phyloP scores from a whole-genome alignment of 1,140 invertebrate species.

The Drosophila melanica region DNA sequence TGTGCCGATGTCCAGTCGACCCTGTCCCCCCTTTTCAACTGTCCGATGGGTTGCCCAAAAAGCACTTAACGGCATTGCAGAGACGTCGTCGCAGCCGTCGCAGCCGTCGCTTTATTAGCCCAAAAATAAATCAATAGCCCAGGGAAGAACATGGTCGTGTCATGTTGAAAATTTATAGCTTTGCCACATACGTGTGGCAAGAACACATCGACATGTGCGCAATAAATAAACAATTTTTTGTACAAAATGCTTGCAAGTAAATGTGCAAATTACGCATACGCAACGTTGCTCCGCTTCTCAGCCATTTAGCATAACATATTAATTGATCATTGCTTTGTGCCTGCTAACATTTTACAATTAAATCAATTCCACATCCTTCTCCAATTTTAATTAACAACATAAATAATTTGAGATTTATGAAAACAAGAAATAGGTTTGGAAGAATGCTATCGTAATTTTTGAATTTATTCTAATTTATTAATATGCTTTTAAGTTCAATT shows the following conservation, averaged over 20 bases:
- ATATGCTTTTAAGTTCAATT: too few relatives aligned
- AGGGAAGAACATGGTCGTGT: constrained; percentile 42
- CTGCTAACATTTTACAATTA: too few relatives aligned
- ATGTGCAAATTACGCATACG: constrained; percentile 28
- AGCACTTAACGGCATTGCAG: constrained; percentile 45
- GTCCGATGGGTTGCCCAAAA: constrained; percentile 8
- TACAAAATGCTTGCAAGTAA: constrained; percentile 7
- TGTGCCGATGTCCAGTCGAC: neutral
- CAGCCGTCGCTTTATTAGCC: constrained; percentile 37
- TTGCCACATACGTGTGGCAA: constrained; percentile 38
- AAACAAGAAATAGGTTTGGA: too few relatives aligned
- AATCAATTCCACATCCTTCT: too few relatives aligned
- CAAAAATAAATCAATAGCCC: constrained; percentile 58
- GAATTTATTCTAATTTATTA: too few relatives aligned
- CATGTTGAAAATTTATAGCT: constrained; percentile 62
- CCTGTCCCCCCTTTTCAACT: neutral
- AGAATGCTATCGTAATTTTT: too few relatives aligned
- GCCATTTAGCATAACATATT: too few relatives aligned
- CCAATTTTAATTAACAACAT: too few relatives aligned
- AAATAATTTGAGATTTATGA: too few relatives aligned
- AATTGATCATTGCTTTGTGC: too few relatives aligned
- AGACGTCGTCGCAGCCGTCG: constrained; percentile 22
- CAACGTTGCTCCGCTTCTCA: neutral
- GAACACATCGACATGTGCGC: constrained; percentile 27
- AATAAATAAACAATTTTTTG: constrained; percentile 68